phyloP scores from a whole-genome alignment of 2,113 vertebrate genomes.

The Chloropsis hardwickii region DNA sequence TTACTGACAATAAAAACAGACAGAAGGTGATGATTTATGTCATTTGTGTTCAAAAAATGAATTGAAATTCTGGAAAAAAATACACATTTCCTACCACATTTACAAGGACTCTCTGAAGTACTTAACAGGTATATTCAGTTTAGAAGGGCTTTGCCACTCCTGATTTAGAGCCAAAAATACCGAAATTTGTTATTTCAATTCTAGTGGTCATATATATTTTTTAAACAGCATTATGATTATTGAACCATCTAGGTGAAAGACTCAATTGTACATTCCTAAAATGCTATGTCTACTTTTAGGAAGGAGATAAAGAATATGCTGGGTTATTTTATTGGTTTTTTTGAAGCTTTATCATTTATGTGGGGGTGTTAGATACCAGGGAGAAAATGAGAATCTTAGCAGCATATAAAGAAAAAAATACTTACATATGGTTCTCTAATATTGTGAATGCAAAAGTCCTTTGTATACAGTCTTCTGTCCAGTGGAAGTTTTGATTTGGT shows the following conservation, averaged over 20 bases:
- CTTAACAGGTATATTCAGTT: not conserved
- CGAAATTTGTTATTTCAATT: not conserved
- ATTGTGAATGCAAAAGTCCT: not conserved
- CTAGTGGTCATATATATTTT: not conserved
- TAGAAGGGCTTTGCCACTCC: not conserved
- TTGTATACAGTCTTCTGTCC: not conserved
- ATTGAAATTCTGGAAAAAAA: not conserved
- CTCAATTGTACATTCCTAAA: constrained; percentile 21
- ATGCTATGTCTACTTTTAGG: not conserved
- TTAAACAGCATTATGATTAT: not conserved
- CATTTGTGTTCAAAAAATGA: not conserved
- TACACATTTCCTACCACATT: not conserved
- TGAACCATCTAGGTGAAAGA: not conserved
- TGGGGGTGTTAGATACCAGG: not conserved
- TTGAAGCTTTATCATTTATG: not conserved
- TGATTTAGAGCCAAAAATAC: not conserved
- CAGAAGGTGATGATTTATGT: not conserved
- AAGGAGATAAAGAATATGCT: not conserved
- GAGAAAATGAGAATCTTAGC: not conserved
- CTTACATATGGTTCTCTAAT: not conserved
- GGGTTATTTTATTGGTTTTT: not conserved
- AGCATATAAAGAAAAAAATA: constrained; percentile 11
- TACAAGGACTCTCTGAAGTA: not conserved
- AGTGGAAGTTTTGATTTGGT: not conserved
- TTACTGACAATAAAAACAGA: not conserved